phyloP scores from a whole-genome alignment of 1,140 invertebrate genomes.

The Lepidostoma basale region DNA sequence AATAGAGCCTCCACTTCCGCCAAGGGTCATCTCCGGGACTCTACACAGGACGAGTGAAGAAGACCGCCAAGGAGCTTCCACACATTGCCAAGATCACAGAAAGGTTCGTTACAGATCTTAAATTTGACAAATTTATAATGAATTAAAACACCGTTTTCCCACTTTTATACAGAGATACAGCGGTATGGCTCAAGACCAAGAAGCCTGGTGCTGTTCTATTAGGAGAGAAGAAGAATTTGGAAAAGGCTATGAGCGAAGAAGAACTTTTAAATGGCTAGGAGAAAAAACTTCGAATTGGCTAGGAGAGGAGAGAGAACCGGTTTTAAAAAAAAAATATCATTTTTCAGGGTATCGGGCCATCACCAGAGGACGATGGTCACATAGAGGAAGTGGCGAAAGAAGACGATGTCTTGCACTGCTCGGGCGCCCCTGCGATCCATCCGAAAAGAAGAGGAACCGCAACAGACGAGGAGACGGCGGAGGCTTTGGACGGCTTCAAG shows the following conservation, averaged over 20 bases:
- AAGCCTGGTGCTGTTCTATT: no score
- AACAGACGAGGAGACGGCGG: neutral
- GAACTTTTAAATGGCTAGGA: no score
- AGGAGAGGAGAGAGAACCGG: neutral
- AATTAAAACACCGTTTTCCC: neutral
- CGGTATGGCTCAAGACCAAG: no score
- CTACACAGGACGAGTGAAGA: neutral
- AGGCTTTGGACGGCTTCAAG: neutral
- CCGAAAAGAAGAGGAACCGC: neutral
- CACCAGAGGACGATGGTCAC: neutral
- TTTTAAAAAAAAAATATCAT: neutral
- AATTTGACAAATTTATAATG: neutral
- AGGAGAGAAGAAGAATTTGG: neutral
- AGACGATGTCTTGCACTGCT: neutral
- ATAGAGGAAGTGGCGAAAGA: neutral
- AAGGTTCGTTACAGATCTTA: neutral
- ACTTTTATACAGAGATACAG: neutral
- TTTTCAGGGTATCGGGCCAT: neutral
- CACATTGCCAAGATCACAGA: conserved; percentile 12
- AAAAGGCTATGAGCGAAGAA: no score
- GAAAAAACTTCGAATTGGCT: no score
- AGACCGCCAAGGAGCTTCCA: neutral
- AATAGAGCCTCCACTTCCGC: no score
- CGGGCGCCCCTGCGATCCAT: neutral
- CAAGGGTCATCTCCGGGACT: no score